Conservation (phyloP, 2,113 vertebrate species). For the Hyperopisus bebe region DNA sequence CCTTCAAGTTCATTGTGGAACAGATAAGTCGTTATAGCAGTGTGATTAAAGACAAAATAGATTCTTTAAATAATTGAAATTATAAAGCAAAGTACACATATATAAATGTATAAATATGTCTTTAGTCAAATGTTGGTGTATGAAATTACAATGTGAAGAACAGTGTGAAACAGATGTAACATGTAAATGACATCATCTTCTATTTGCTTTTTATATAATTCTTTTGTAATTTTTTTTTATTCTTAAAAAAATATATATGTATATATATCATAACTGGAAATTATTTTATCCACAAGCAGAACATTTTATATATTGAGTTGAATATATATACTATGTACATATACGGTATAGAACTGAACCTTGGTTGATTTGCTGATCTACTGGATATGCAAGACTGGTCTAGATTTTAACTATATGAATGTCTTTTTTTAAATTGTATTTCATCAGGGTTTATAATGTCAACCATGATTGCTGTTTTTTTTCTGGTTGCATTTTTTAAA, state of each 20-base stretch:
- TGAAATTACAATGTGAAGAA: constrained; percentile 55
- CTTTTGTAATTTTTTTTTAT: constrained; percentile 64
- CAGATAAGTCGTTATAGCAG: constrained; percentile 32
- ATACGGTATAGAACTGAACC: constrained; percentile 35
- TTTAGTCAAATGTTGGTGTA: constrained; percentile 63
- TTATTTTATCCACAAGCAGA: constrained; percentile 61
- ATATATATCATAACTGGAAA: constrained; percentile 54
- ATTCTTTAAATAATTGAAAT: constrained; percentile 9
- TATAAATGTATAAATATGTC: constrained; percentile 57
- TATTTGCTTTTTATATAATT: constrained; percentile 56
- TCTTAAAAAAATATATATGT: constrained; percentile 40
- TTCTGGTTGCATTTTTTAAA: background rate
- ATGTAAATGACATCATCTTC: constrained; percentile 55
- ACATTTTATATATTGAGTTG: constrained; percentile 67
- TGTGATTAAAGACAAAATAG: background rate
- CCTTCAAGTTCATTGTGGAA: constrained; percentile 31
- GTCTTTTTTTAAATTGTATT: background rate
- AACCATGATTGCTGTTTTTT: background rate
- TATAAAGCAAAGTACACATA: constrained; percentile 29
- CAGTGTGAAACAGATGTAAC: constrained; percentile 48
- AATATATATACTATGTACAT: constrained; percentile 53
- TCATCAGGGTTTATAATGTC: background rate
- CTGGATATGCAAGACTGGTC: background rate
- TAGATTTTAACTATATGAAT: background rate
- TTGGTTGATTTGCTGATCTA: background rate